These are phyloP conservation scores for Siderastrea radians DNA, from an alignment of 92 coral and sea anemone species.

Conservation along the genomic window DNA sequence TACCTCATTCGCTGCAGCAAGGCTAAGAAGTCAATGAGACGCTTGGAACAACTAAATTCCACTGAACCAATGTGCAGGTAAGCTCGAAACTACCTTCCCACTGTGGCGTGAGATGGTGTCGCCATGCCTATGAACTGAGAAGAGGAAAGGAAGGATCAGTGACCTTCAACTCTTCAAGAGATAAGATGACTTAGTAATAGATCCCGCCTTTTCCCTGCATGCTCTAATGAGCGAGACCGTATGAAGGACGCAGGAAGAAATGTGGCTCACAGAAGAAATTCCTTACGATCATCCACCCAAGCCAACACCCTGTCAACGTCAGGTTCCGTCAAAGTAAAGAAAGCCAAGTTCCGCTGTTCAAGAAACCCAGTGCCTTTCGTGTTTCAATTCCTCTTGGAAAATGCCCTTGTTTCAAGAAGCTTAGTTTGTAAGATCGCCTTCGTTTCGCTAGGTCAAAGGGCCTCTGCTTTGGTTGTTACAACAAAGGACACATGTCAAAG, in stretches of 20 bases:
- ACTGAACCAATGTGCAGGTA: background rate
- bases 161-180: background rate
- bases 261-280: background rate
- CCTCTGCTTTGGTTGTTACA: background rate
- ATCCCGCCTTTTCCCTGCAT: conserved; percentile 12
- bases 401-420: conserved; percentile 7
- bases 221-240: conserved; percentile 1
- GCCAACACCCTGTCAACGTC: background rate
- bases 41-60: no score
- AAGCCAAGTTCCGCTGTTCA: background rate
- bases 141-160: background rate
- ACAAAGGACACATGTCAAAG: background rate
- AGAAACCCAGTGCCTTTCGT: background rate
- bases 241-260: background rate
- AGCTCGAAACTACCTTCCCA: background rate
- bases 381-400: background rate
- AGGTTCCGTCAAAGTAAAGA: conserved; percentile 9
- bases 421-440: conserved; percentile 12
- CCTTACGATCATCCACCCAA: background rate
- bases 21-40: no score
- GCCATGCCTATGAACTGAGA: conserved; percentile 9
- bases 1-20: background rate
- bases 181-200: background rate
- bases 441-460: background rate
- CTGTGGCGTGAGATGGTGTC: conserved; percentile 3